Evolutionary conservation across 2,797 vertebrate species (phyloP), one percentile per base, ranked within the genome.

Genomic region (Anguilla pacifica): DNA sequence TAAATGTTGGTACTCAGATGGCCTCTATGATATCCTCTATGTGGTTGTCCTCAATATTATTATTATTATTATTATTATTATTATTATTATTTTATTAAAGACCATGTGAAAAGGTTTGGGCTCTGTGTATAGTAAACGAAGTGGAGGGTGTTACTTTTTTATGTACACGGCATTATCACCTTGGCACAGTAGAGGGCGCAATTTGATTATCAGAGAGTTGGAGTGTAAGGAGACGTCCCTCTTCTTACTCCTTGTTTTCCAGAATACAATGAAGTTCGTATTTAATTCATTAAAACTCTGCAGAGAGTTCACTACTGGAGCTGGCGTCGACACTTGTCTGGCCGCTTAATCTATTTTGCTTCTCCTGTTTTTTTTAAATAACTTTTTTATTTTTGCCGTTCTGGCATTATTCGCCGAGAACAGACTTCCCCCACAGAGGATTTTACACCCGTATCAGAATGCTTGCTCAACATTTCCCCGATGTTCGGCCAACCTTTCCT

Each of bases 121-220:
- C 22, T 10, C 51, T 51, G 6, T 6, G 51, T 51, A 25, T 67
- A 25, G 22, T 67, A 67, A 67, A 31, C 31, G 25, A 77, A 77
- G 31, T 11, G n/a, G 6, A 31, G 25, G 0, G n/a, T 13, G 10
- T n/a, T 83, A 17, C 0, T 19, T 13, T 77, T 77, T 77, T 6
- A 39, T 43, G 43, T 35, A 17, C 22, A 3, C n/a, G 10, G 25
- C 57, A 74, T 1, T 85, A 46, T 46, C 19, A 15, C 11, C 35
- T 49, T 74, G 25, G 43, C 17, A n/a, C 87, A 88, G 83, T 31
- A 85, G 87, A 85, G 83, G 87, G 83, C 49, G 67, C 70, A 79
- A 53, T 49, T 28, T 19, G 35, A 59, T 85, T 61, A 59, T 35
- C 51, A 15, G 9, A 35, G 31, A 83, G 49, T 9, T 17, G 64